Evolutionary conservation across 2,888 invertebrate genomes (phyloP), one percentile per base, ranked within the genome.

Genomic region (Orgyia antiqua): DNA sequence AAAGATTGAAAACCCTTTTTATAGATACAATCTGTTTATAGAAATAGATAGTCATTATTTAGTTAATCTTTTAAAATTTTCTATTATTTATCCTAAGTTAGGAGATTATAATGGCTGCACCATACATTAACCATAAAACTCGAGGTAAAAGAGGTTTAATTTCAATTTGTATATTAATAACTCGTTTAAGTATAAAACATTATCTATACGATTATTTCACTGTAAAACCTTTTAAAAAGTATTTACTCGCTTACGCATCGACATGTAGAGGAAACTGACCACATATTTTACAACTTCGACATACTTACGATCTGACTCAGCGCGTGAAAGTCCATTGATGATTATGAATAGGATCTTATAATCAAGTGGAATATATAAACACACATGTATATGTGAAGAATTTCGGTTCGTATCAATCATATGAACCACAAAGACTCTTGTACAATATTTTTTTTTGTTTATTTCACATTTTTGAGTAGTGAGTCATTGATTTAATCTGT

Each of bases 301-400:
- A 78, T 73, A 71, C 73, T 73, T 76, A 50, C 43, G 27, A 38
- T 42, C 57, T 82, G 80, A 83, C 52, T 83, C 82, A 82, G 51
- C 39, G 36, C 38, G 64, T 51, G 75, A 77, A 76, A 77, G 76
- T 71, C 57, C 58, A 61, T 65, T 62, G 57, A 54, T 52, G 34
- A 44, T 41, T 47, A 43, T 35, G 27, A 39, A 39, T 35, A 39
- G 26, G 24, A 36, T 21, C 26, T 42, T 31, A 39, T 26, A 27
- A 35, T 20, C 24, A 33, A 30, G 28, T 39, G 37, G 26, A 34
- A 32, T 32, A 29, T 15, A 32, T 35, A 33, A 5, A 13, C 13
- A 24, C n/a, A n/a, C 13, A 13, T 4, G 10, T n/a, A 10, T n/a
- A 10, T 10, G 3, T 4, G 23, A 33, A 27, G 20, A 12, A 10